A percentile compares a stretch with the other conserved stretches of the same genome.
Evolutionary conservation across 2,888 invertebrate genomes (phyloP).

Genomic region (Thecocarcelia acutangulata): DNA sequence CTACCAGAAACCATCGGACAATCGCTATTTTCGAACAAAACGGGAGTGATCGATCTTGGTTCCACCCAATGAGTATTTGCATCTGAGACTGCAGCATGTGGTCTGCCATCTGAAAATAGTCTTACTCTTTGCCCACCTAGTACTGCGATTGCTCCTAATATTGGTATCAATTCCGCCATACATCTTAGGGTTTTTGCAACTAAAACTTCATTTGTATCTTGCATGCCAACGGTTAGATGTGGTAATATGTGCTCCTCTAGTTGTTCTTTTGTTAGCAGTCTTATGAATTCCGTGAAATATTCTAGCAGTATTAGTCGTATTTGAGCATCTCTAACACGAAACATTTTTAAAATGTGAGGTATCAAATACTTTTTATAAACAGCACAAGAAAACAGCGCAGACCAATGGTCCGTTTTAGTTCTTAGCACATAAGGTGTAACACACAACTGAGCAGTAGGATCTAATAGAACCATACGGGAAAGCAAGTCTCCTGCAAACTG

Average conservation of each 20-base stretch:
- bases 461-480: slow-evolving; percentile 92
- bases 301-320: slow-evolving; percentile 89
- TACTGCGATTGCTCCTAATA: slow-evolving; percentile 90
- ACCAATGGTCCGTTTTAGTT: slow-evolving; percentile 83
- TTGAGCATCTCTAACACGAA: slow-evolving; percentile 92
- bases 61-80: slow-evolving; percentile 77
- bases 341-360: slow-evolving; percentile 89
- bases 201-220: slow-evolving; percentile 91
- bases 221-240: slow-evolving; percentile 93
- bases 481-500: slow-evolving; percentile 89
- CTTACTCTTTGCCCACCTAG: slow-evolving; percentile 91
- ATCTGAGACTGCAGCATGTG: slow-evolving; percentile 81
- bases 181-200: slow-evolving; percentile 91
- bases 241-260: slow-evolving; percentile 90
- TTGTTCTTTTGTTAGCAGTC: slow-evolving; percentile 88
- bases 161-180: slow-evolving; percentile 91
- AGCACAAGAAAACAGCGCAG: slow-evolving; percentile 86
- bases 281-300: slow-evolving; percentile 89
- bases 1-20: slow-evolving; percentile 78
- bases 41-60: slow-evolving; percentile 81
- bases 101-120: slow-evolving; percentile 93
- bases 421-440: slow-evolving; percentile 81
- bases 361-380: slow-evolving; percentile 89
- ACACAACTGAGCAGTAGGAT: slow-evolving; percentile 87
- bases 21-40: slow-evolving; percentile 76